These are phyloP conservation scores for Aleiodes sp. DNA, from an alignment of 1,140 invertebrate genomes.

Conservation along the genomic window DNA sequence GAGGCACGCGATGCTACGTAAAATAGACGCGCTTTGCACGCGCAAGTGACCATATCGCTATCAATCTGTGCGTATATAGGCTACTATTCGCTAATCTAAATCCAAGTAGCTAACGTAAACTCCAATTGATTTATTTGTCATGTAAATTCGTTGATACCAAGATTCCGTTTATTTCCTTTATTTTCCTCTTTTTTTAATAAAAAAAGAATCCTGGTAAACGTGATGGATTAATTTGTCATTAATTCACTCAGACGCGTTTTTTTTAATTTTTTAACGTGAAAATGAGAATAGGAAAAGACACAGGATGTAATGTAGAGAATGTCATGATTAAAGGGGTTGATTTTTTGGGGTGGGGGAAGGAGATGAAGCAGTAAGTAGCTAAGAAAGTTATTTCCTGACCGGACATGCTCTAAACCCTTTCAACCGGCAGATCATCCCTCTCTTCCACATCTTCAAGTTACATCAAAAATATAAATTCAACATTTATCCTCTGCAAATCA, in stretches of 20 bases:
- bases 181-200: too few species aligned
- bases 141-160: not conserved
- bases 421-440: conserved; percentile 4
- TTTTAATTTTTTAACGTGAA: not conserved
- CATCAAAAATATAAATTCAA: not conserved
- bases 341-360: conserved; percentile 28
- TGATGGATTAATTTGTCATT: too few species aligned
- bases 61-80: conserved; percentile 13
- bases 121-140: not conserved
- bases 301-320: conserved; percentile 10
- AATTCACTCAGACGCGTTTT: too few species aligned
- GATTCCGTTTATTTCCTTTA: too few species aligned
- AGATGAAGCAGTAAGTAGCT: conserved; percentile 46
- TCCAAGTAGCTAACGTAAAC: not conserved
- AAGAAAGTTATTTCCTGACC: conserved; percentile 48
- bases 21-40: conserved; percentile 42
- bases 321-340: not conserved
- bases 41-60: conserved; percentile 28
- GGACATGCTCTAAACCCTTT: conserved; percentile 43
- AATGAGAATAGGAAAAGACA: not conserved
- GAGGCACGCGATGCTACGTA: conserved; percentile 61
- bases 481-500: not conserved
- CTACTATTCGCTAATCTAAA: not conserved
- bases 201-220: too few species aligned
- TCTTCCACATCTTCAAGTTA: not conserved